phyloP scores from a whole-genome alignment of 2,888 invertebrate genomes.

The Crocallis elinguaria region DNA sequence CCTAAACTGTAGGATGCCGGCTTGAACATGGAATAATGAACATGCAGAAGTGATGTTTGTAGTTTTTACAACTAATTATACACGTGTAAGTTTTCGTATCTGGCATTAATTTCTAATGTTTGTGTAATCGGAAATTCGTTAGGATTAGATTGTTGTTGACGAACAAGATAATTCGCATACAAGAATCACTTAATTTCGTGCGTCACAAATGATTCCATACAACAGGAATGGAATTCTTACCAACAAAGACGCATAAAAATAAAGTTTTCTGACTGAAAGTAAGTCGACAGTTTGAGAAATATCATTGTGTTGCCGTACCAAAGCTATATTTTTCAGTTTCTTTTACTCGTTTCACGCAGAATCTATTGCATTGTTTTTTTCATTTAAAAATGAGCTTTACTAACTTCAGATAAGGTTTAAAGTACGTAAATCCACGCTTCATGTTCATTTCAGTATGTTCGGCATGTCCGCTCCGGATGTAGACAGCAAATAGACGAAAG shows the following conservation, averaged over 20 bases:
- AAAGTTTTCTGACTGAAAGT: not conserved
- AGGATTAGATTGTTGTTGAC: not conserved
- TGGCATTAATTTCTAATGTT: not conserved
- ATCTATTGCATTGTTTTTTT: not conserved
- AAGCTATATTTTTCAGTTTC: not conserved
- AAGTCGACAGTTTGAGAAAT: not conserved
- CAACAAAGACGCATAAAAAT: not conserved
- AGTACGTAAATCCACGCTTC: not conserved
- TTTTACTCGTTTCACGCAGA: not conserved
- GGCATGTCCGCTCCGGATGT: slow-evolving; percentile 44
- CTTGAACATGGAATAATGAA: slow-evolving; percentile 1
- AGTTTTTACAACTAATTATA: not conserved
- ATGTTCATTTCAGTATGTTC: slow-evolving; percentile 14
- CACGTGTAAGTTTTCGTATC: not conserved
- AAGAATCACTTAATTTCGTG: too few relatives aligned
- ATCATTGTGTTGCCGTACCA: not conserved
- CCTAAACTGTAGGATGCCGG: not conserved
- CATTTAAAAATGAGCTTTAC: slow-evolving; percentile 5
- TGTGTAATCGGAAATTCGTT: not conserved
- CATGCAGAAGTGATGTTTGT: not conserved
- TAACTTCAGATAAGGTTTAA: not conserved
- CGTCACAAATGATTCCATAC: too few relatives aligned
- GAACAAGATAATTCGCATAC: too few relatives aligned
- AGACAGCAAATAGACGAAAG: too few relatives aligned
- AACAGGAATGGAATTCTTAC: too few relatives aligned